A percentile compares a stretch with the other conserved stretches of the same genome.
Evolutionary conservation across 2,113 vertebrate species (phyloP).

Genomic region (Pontoporia blainvillei): DNA sequence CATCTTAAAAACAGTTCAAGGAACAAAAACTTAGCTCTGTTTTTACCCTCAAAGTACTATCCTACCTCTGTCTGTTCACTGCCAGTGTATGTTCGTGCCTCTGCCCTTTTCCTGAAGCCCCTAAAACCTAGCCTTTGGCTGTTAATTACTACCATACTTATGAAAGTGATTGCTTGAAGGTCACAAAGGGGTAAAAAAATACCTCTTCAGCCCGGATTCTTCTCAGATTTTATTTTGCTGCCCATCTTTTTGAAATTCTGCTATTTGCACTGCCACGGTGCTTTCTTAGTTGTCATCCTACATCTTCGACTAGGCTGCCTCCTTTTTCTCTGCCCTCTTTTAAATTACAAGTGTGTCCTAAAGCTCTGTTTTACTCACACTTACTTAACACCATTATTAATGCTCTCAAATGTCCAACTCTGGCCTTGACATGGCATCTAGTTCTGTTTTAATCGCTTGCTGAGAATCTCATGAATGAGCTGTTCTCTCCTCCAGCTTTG

Average conservation of each 20-base stretch:
- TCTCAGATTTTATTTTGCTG: not conserved
- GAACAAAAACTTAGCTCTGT: not conserved
- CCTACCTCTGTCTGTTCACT: not conserved
- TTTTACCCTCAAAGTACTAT: no score
- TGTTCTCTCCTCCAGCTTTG: not conserved
- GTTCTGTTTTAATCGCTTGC: not conserved
- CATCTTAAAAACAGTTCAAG: not conserved
- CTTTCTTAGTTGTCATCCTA: not conserved
- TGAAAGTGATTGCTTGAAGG: not conserved
- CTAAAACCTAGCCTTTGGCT: not conserved
- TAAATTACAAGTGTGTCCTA: not conserved
- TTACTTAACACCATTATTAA: no score
- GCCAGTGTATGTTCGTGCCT: not conserved
- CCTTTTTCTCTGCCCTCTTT: not conserved
- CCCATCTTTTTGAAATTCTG: not conserved
- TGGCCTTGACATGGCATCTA: not conserved
- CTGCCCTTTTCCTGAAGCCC: not conserved
- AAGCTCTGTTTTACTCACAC: not conserved
- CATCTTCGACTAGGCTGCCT: not conserved
- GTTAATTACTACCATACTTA: not conserved
- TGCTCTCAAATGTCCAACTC: not conserved
- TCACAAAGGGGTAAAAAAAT: not conserved
- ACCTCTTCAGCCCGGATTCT: not conserved
- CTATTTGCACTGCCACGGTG: not conserved
- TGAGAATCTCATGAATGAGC: not conserved